These are phyloP conservation scores for Linyphia triangularis DNA, from an alignment of 2,888 invertebrate genomes.

Conservation along the genomic window DNA sequence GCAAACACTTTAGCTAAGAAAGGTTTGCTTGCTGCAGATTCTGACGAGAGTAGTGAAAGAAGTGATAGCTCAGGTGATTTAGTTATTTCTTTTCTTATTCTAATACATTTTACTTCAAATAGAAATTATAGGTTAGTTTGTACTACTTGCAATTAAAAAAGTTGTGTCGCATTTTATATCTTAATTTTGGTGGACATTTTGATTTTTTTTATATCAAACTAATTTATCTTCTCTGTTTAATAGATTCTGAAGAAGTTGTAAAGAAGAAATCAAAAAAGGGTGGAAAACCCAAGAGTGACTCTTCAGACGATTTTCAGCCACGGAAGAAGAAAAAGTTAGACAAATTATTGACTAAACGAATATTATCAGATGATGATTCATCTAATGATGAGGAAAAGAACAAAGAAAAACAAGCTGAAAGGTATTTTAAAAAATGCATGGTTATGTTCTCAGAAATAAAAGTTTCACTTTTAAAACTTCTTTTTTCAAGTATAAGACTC, in stretches of 20 bases:
- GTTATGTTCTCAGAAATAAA: too few species aligned
- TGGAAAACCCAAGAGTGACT: neutral
- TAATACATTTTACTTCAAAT: too few species aligned
- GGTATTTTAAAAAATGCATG: too few species aligned
- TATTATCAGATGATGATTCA: conserved; percentile 42
- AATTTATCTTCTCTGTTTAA: too few species aligned
- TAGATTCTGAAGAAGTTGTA: neutral
- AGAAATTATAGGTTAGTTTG: too few species aligned
- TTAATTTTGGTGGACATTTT: too few species aligned
- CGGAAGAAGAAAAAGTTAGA: conserved; percentile 51
- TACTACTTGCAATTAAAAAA: too few species aligned
- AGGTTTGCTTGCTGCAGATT: neutral
- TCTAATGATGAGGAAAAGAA: neutral
- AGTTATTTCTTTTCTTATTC: too few species aligned
- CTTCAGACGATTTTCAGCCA: conserved; percentile 64
- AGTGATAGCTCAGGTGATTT: neutral
- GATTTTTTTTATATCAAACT: too few species aligned
- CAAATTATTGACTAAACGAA: conserved; percentile 31
- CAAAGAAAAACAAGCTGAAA: neutral
- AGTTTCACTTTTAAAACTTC: too few species aligned
- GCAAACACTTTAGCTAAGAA: conserved; percentile 6
- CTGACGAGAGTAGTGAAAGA: neutral
- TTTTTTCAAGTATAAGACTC: neutral
- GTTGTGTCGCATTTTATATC: too few species aligned
- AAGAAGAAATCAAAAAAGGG: conserved; percentile 9